These are phyloP conservation scores for Pristionchus japonicus DNA, from an alignment of 2,888 invertebrate species.

Conservation along the genomic window DNA sequence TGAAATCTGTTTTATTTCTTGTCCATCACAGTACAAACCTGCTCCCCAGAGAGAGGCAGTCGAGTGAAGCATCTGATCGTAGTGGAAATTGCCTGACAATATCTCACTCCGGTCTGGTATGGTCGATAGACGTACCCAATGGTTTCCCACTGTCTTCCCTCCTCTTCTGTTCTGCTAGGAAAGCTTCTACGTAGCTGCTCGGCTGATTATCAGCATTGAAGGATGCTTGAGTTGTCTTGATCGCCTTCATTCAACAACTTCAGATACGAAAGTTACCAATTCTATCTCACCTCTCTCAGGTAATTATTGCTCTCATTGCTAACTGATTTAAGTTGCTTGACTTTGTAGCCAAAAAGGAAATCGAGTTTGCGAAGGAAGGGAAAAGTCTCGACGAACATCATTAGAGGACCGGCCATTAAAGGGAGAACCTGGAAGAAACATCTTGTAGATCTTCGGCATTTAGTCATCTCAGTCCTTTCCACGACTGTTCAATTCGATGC, in stretches of 20 bases:
- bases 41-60: background rate
- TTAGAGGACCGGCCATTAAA: background rate
- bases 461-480: no score
- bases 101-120: no score
- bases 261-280: background rate
- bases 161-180: background rate
- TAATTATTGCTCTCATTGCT: background rate
- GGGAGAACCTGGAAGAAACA: background rate
- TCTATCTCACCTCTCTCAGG: background rate
- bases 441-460: no score
- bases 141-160: background rate
- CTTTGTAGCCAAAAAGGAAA: background rate
- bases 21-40: background rate
- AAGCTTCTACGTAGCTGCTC: background rate
- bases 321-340: background rate
- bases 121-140: background rate
- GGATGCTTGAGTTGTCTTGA: background rate
- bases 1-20: background rate
- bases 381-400: constrained; percentile 21
- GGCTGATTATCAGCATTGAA: background rate
- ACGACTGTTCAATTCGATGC: background rate
- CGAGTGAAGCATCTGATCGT: background rate
- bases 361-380: constrained; percentile 22
- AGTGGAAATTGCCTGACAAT: background rate
- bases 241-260: background rate